These are phyloP conservation scores for Listrodromus nycthemerus DNA, from an alignment of 2,888 invertebrate genomes.

Conservation along the genomic window DNA sequence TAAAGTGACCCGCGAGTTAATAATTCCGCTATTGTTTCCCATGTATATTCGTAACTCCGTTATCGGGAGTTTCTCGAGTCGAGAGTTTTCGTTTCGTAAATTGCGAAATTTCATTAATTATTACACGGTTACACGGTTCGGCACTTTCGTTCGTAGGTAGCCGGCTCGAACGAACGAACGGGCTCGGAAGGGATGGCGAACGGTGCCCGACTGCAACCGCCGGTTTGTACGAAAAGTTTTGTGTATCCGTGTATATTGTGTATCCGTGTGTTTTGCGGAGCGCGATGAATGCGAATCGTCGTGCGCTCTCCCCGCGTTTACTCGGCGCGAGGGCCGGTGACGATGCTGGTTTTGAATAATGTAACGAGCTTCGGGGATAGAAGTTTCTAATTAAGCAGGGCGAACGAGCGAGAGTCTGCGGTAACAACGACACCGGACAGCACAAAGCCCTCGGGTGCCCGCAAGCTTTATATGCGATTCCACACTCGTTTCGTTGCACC, in stretches of 20 bases:
- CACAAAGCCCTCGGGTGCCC: constrained; percentile 74
- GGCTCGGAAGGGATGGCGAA: neutral
- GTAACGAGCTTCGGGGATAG: constrained; percentile 80
- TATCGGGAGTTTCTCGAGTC: neutral
- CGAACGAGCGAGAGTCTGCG: constrained; percentile 63
- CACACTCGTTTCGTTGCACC: neutral
- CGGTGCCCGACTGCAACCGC: constrained; percentile 42
- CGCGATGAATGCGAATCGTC: constrained; percentile 76
- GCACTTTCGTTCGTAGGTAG: constrained; percentile 70
- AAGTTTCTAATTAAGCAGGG: constrained; percentile 84
- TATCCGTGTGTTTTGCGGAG: constrained; percentile 78
- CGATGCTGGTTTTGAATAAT: constrained; percentile 82
- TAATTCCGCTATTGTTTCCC: neutral
- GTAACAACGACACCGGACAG: constrained; percentile 76
- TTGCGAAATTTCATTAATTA: constrained; percentile 81
- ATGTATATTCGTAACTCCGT: neutral
- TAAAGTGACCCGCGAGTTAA: neutral
- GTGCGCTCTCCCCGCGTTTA: constrained; percentile 46
- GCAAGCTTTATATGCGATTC: constrained; percentile 35
- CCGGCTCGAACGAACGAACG: neutral
- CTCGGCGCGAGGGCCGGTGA: constrained; percentile 62
- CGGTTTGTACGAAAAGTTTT: constrained; percentile 81
- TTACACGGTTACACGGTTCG: constrained; percentile 79
- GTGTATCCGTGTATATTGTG: constrained; percentile 72
- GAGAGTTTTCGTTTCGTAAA: constrained; percentile 47